Base-by-base conservation (phyloP, 2,797 vertebrate genomes). In the Spea hammondii region DNA sequence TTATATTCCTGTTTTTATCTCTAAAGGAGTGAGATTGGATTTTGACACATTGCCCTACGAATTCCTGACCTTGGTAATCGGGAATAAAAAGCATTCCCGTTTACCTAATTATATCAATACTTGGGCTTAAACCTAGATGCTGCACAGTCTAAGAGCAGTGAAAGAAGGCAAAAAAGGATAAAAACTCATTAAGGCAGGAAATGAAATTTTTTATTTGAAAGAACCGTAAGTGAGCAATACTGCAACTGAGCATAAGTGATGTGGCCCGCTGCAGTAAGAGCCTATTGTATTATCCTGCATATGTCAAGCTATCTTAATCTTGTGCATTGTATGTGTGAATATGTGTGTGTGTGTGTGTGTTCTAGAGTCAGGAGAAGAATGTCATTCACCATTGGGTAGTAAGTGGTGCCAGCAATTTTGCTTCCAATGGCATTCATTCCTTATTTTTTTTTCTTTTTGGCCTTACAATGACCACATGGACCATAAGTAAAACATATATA, bases 41-140 rank as follows among this genome's bases (percentile, higher is more conserved):
- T 88, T 86, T 88, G 89, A 88, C 88, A 89, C 87, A 89, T 87
- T 87, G 89, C 88, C 88, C 88, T 88, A 87, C 86, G 86, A 49
- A 85, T 87, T 80, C 84, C 83, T 82, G 83, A 88, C 86, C 87
- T 88, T 62, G 59, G 6, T 32, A 5, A 6, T 83, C 85, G 90
- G 87, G 89, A 89, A 86, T 86, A 88, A 85, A 88, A 91, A 91
- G 32, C 87, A 90, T 92, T 91, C 91, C 89, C 90, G 90, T 86
- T 89, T 89, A 86, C 88, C 84, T 85, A 90, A 89, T 85, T 88
- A 91, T 90, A 89, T 87, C 88, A 79, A 86, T 87, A 87, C 84
- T 84, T 89, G 89, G 87, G 86, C 76, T 90, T 89, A 0, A 1
- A 80, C 85, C 88, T 85, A 86, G 87, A 72, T 85, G 76, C 85